Evolutionary conservation across 2,888 invertebrate species (phyloP).

Genomic region (Xiphydria camelus): DNA sequence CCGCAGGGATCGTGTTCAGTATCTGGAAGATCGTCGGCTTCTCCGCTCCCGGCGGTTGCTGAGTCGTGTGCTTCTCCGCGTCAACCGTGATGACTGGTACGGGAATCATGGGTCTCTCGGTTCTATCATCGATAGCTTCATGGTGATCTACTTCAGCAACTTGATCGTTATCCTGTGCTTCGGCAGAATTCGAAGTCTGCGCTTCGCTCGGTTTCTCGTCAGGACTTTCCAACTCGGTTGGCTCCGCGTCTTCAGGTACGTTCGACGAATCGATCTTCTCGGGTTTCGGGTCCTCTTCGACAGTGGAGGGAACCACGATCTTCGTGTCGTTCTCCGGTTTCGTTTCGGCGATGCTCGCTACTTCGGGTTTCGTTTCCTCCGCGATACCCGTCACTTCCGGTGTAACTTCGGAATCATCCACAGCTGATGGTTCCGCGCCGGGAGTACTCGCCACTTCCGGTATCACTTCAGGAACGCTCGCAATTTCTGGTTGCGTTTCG

Average conservation of each 20-base stretch:
- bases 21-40: constrained; percentile 43
- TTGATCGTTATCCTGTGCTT: no score
- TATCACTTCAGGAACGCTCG: not conserved
- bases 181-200: not conserved
- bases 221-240: not conserved
- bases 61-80: constrained; percentile 33
- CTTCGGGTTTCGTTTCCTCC: not conserved
- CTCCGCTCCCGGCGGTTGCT: constrained; percentile 30
- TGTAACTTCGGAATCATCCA: not conserved
- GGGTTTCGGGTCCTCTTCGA: not conserved
- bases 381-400: not conserved
- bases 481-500: constrained; percentile 38
- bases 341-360: not conserved
- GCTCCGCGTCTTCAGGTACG: not conserved
- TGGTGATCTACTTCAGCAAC: not conserved
- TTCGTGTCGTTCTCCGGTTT: not conserved
- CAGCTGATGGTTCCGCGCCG: not conserved
- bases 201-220: no score
- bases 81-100: constrained; percentile 51
- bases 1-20: constrained; percentile 42
- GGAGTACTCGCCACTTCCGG: not conserved
- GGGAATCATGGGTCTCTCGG: constrained; percentile 51
- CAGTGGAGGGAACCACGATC: not conserved
- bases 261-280: not conserved
- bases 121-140: not conserved